Evolutionary conservation across 2,888 invertebrate species (phyloP), one percentile per base, ranked within the genome.

Genomic region (Drosophila antonietae): DNA sequence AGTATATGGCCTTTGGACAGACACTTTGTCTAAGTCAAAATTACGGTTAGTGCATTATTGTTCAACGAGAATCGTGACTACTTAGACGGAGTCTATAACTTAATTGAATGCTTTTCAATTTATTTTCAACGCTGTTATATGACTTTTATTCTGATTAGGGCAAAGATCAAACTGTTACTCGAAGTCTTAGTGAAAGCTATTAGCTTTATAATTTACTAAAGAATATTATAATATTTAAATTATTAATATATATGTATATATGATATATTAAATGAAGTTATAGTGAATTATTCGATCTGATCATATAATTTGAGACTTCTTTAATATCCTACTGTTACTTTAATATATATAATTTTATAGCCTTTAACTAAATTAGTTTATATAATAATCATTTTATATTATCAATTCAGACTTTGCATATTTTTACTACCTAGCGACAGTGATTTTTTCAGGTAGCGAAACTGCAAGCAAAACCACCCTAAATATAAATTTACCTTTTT

Each of bases 21-120:
- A 1, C 12, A 67, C 8, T 49, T 68, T 20, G 2, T 10, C 35
- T 37, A 39, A 37, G 20, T 15, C 20, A 1, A 51, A 51, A 39
- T 10, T 39, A 23, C 37, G 18, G 20, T 15, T 12, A 39, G 2
- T 28, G 31, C 18, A n/a, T 31, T 49, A 2, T 39, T 35, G n/a
- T 20, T 47, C 15, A 33, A 9, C 33, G n/a, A n/a, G 14, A 8
- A 23, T 52, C 66, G 52, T 51, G 28, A 60, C 18, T 28, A 59
- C 23, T 47, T 37, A 37, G 28, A n/a, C 4, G n/a, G 5, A n/a
- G 8, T 59, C 47, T 39, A 14, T 39, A 5, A 31, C 59, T 39
- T 31, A 31, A 39, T 61, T 52, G 60, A 41, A 33, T 12, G 3
- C 8, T 23, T 33, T 51, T 5, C 5, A 18, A 43, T 43, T 18